Evolutionary conservation across 2,888 invertebrate genomes (phyloP), one percentile per base, ranked within the genome.

Genomic region (Scaptomyza cyrtandrae): DNA sequence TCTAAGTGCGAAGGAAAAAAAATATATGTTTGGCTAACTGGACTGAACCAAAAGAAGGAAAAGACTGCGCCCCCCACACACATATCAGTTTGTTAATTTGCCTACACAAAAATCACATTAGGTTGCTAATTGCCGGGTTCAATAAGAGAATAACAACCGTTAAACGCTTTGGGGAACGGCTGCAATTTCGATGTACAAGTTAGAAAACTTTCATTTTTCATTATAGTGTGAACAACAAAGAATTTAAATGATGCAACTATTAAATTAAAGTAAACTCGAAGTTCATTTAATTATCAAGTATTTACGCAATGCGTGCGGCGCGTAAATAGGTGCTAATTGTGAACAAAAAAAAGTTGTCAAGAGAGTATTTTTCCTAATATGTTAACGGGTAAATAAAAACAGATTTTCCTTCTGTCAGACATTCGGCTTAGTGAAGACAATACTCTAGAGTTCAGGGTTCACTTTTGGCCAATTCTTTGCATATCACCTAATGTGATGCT

Each of bases 141-240:
- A 78, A 78, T 61, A 83, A 80, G 49, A 50, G 53, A 55, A 35
- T 29, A 50, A 24, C 50, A 41, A 64, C 41, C 60, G 65, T 56
- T 31, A 48, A 14, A 29, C 10, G 53, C 54, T 45, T 80, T 45
- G 55, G 31, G 33, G n/a, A 19, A 11, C 41, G 31, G 10, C 31
- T 33, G 33, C 64, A 78, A 33, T 33, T 33, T 33, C 33, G 33
- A 10, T 7, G 31, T 31, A 6, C 31, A 75, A 78, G 19, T 45
- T 61, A 71, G 71, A 82, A 79, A 84, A 75, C 83, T 84, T 88
- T 84, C 86, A 44, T 67, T 75, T 75, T 55, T 31, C 39, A 39
- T 39, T 3, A 13, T 10, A 37, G 61, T 50, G 41, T 39, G 29
- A 16, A 19, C 50, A 60, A 45, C 24, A 24, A 57, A 81, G 81